phyloP scores from a whole-genome alignment of 1,140 invertebrate genomes.

The Alviniconcha marisindica region DNA sequence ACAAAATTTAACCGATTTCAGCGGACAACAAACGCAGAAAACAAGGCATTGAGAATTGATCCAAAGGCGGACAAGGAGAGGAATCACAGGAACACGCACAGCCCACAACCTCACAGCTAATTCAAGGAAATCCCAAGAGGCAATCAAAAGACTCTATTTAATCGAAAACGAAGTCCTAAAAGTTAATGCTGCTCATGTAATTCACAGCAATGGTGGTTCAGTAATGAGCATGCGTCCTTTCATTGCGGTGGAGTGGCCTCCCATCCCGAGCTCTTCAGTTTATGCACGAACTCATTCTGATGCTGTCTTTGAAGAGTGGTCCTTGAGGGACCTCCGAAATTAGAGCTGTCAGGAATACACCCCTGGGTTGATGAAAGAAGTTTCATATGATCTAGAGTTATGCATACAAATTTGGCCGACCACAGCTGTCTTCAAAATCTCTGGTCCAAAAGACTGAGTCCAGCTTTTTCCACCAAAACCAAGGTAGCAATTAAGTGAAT shows the following conservation, averaged over 20 bases:
- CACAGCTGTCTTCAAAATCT: no score
- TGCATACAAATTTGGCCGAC: no score
- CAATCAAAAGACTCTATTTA: slow-evolving; percentile 10
- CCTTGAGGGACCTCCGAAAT: neutral
- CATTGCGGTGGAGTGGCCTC: slow-evolving; percentile 6
- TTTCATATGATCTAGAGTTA: no score
- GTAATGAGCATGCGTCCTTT: slow-evolving; percentile 17
- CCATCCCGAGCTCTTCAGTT: neutral
- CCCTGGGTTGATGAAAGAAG: no score
- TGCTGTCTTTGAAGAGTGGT: neutral
- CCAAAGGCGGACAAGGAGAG: no score
- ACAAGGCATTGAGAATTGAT: no score
- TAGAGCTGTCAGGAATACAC: neutral
- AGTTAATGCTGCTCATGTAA: slow-evolving; percentile 18
- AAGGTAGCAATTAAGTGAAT: no score
- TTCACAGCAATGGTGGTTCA: neutral
- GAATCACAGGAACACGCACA: no score
- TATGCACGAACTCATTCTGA: neutral
- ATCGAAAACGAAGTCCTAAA: slow-evolving; percentile 26
- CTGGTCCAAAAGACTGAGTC: no score
- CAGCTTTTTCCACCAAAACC: no score
- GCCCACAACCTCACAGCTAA: neutral
- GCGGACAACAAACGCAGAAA: no score
- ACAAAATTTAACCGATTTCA: no score
- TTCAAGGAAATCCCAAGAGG: neutral